Evolutionary conservation across 2,888 invertebrate species (phyloP).

Genomic region (Drosophila sordidapex): DNA sequence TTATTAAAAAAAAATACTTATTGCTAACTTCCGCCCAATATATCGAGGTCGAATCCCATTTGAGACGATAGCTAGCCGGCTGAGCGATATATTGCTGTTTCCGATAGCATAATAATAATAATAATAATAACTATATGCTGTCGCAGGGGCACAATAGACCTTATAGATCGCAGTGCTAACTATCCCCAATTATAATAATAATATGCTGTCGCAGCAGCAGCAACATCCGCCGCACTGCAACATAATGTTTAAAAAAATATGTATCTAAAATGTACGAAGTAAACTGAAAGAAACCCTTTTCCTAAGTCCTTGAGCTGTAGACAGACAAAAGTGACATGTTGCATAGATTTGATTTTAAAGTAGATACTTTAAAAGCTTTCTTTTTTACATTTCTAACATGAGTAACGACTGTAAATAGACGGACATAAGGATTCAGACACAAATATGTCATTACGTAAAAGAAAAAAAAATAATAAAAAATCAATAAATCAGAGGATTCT

Average conservation of each 20-base stretch:
- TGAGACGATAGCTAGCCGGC: too few species aligned
- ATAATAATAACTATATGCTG: constrained; percentile 53
- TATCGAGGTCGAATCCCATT: too few species aligned
- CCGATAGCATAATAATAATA: constrained; percentile 39
- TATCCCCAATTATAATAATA: constrained; percentile 21
- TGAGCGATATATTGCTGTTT: too few species aligned
- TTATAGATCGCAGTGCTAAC: too few species aligned
- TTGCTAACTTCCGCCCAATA: too few species aligned
- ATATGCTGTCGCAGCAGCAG: constrained; percentile 31
- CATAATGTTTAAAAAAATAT: background rate
- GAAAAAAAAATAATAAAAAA: background rate
- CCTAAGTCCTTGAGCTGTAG: background rate
- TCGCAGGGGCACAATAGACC: too few species aligned
- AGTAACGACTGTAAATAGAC: constrained; percentile 5
- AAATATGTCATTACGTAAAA: background rate
- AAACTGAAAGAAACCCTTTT: background rate
- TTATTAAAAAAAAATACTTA: too few species aligned
- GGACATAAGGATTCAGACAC: constrained; percentile 7
- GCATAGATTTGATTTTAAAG: background rate
- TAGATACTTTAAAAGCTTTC: background rate
- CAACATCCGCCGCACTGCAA: constrained; percentile 11
- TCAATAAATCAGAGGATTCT: background rate
- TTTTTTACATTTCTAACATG: background rate
- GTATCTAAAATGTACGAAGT: background rate
- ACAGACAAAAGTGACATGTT: background rate